phyloP scores from a whole-genome alignment of 2,888 invertebrate genomes.

The Maniola hyperantus region DNA sequence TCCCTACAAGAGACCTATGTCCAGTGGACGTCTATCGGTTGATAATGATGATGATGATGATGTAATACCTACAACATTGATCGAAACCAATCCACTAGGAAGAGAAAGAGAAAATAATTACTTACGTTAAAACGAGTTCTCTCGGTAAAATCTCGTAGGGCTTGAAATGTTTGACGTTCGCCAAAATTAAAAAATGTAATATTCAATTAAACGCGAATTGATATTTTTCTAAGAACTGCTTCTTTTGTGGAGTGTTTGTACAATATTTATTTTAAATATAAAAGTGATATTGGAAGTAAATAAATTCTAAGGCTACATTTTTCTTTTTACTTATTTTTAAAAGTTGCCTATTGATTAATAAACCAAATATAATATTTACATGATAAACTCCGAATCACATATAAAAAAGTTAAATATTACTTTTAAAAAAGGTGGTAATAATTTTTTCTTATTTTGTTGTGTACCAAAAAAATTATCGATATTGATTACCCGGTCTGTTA shows the following conservation, averaged over 20 bases:
- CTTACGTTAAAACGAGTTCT: neutral
- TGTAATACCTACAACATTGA: too few relatives aligned
- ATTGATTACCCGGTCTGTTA: too few relatives aligned
- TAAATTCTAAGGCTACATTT: neutral
- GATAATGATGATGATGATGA: too few relatives aligned
- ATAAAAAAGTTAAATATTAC: too few relatives aligned
- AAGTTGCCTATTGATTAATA: neutral
- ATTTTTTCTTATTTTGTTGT: too few relatives aligned
- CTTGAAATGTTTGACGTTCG: constrained; percentile 12
- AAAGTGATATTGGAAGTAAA: neutral
- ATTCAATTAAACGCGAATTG: neutral
- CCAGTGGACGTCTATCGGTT: too few relatives aligned
- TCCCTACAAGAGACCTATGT: too few relatives aligned
- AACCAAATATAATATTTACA: neutral
- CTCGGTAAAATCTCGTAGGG: constrained; percentile 1
- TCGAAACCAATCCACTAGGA: neutral
- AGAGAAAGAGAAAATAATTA: neutral
- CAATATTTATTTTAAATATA: constrained; percentile 3
- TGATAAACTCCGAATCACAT: neutral
- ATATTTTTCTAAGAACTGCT: constrained; percentile 1
- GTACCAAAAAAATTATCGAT: too few relatives aligned
- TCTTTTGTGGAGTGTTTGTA: neutral
- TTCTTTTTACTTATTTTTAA: neutral
- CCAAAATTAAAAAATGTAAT: neutral
- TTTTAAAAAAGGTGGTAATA: too few relatives aligned